A percentile compares a stretch with the other conserved stretches of the same genome.
phyloP scores from a whole-genome alignment of 2,797 vertebrate species.

The Denticeps clupeoides region DNA sequence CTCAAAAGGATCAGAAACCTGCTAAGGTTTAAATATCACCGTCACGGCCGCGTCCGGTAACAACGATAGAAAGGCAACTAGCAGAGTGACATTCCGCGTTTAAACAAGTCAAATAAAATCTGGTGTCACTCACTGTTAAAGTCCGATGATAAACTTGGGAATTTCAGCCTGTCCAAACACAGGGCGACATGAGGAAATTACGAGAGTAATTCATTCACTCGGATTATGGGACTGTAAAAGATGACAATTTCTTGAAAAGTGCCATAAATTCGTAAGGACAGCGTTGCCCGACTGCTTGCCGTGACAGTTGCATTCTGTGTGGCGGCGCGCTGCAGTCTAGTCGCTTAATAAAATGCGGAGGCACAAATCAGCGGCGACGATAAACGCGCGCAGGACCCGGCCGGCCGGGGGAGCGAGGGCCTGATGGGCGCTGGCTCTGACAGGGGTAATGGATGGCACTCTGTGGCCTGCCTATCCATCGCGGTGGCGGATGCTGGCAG shows the following conservation, averaged over 20 bases:
- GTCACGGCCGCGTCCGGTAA: constrained; percentile 32
- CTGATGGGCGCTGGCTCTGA: constrained; percentile 55
- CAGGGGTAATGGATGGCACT: constrained; percentile 73
- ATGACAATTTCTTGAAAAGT: constrained; percentile 85
- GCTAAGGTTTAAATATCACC: too few relatives aligned
- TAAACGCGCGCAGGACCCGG: background rate
- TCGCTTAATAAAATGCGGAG: constrained; percentile 84
- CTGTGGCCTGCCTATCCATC: constrained; percentile 64
- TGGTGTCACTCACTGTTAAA: constrained; percentile 59
- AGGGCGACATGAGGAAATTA: constrained; percentile 72
- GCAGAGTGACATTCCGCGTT: too few relatives aligned
- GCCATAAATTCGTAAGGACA: constrained; percentile 86
- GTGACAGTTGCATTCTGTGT: constrained; percentile 67
- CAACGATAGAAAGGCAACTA: constrained; percentile 52
- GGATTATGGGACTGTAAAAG: constrained; percentile 96
- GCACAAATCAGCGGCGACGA: constrained; percentile 79
- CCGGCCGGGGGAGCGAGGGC: constrained; percentile 4
- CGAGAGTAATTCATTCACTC: constrained; percentile 79
- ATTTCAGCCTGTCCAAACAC: constrained; percentile 73
- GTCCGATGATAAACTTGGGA: constrained; percentile 54
- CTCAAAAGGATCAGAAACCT: too few relatives aligned
- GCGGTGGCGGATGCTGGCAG: constrained; percentile 15
- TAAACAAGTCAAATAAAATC: constrained; percentile 65
- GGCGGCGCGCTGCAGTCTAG: constrained; percentile 30
- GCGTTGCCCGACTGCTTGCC: too few relatives aligned